These are phyloP conservation scores for Petroica traversi DNA, from an alignment of 2,113 vertebrate genomes.

Conservation along the genomic window DNA sequence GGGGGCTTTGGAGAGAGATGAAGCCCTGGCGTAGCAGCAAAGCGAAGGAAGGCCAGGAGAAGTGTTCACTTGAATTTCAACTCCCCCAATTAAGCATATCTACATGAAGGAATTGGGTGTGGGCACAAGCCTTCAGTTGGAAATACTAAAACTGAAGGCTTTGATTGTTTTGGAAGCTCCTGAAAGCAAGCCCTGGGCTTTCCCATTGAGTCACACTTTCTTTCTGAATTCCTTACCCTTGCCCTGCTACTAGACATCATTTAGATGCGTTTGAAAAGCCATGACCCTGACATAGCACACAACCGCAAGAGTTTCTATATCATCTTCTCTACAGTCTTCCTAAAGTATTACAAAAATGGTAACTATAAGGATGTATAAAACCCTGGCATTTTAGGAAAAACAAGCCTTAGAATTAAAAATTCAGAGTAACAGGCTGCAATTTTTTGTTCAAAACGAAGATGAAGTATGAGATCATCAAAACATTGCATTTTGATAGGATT, in stretches of 20 bases:
- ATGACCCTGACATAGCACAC: neutral
- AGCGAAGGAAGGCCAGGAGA: neutral
- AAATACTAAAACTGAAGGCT: neutral
- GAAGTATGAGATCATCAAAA: neutral
- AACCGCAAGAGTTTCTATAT: neutral
- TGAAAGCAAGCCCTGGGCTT: neutral
- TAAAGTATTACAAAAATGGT: neutral
- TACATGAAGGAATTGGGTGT: neutral
- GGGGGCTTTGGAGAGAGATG: fast-evolving
- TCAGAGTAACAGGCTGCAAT: neutral
- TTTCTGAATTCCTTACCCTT: neutral
- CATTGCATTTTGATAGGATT: neutral
- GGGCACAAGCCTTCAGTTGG: neutral
- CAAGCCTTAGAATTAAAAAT: neutral
- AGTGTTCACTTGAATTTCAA: neutral
- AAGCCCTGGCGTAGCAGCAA: neutral
- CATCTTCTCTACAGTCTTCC: neutral
- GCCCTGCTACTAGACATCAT: neutral
- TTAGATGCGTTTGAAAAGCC: neutral
- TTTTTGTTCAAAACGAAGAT: neutral
- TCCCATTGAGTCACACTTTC: neutral
- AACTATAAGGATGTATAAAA: neutral
- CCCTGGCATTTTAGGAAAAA: neutral
- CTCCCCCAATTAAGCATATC: neutral
- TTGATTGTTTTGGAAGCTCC: neutral